phyloP scores from a whole-genome alignment of 2,797 vertebrate species.

The Aphelocoma californica region DNA sequence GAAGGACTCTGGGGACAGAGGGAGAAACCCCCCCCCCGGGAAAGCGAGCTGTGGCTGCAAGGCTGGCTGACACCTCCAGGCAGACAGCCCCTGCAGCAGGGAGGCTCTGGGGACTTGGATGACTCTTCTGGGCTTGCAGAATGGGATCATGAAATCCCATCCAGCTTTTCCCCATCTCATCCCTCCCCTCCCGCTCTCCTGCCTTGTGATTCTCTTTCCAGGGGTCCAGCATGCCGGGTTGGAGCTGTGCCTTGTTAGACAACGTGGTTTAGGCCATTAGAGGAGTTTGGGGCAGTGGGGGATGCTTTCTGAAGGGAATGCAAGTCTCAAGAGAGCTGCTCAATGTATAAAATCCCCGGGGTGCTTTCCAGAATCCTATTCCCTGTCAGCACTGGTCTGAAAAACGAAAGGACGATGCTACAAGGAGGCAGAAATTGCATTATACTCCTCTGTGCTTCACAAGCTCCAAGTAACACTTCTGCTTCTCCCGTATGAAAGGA shows the following conservation, averaged over 20 bases:
- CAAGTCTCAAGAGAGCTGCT: neutral
- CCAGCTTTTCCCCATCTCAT: neutral
- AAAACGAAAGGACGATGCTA: neutral
- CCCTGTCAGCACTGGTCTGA: neutral
- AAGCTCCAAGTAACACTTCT: neutral
- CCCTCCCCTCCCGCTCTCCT: neutral
- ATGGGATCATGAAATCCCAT: neutral
- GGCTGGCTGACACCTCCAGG: neutral
- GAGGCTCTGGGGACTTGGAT: neutral
- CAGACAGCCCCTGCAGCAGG: neutral
- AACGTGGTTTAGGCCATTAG: neutral
- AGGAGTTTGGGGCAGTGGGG: neutral
- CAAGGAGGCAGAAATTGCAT: constrained; percentile 39
- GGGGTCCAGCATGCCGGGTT: neutral
- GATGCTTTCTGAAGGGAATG: neutral
- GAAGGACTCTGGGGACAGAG: neutral
- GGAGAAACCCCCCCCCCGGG: neutral
- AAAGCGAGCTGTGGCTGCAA: neutral
- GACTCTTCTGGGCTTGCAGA: neutral
- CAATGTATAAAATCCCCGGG: neutral
- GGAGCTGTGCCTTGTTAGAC: neutral
- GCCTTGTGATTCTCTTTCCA: neutral
- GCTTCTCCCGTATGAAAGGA: neutral
- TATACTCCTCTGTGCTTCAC: constrained; percentile 14
- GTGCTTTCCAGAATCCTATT: neutral